These are phyloP conservation scores for Hippasteria phrygiana DNA, from an alignment of 53 echinoderm and acorn worm genomes.

Conservation along the genomic window DNA sequence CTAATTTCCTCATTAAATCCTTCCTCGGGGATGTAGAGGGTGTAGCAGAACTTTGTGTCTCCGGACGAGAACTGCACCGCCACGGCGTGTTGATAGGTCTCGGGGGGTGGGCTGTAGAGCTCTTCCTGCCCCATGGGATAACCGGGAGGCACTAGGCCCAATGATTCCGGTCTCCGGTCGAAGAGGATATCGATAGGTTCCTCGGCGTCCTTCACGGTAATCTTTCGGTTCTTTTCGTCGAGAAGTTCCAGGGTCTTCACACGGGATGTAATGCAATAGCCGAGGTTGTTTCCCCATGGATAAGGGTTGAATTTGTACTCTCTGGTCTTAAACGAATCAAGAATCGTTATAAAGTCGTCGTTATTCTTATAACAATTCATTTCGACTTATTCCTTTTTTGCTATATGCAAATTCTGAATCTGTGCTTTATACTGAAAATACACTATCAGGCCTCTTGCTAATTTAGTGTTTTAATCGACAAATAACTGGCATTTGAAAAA, in stretches of 20 bases:
- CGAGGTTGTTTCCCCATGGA: not conserved
- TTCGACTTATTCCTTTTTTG: no score
- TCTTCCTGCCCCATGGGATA: not conserved
- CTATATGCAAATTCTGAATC: no score
- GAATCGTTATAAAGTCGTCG: not conserved
- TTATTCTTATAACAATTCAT: no score
- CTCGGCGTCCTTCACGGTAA: not conserved
- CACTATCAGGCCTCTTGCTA: no score
- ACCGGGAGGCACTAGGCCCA: not conserved
- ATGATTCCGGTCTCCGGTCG: not conserved
- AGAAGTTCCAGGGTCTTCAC: not conserved
- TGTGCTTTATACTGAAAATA: no score
- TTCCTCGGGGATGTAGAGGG: not conserved
- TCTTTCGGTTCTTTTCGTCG: constrained; percentile 14
- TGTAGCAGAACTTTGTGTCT: constrained; percentile 14
- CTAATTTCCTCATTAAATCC: not conserved
- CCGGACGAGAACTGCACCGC: not conserved
- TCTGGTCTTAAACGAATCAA: not conserved
- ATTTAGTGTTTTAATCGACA: no score
- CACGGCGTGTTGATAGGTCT: constrained; percentile 3
- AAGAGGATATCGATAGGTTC: constrained; percentile 11
- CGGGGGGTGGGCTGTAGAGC: not conserved
- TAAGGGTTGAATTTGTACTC: constrained; percentile 16
- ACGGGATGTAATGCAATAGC: not conserved
- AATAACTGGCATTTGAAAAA: no score